phyloP scores from a whole-genome alignment of 2,888 invertebrate species.

The Leptinotarsa haldemani region DNA sequence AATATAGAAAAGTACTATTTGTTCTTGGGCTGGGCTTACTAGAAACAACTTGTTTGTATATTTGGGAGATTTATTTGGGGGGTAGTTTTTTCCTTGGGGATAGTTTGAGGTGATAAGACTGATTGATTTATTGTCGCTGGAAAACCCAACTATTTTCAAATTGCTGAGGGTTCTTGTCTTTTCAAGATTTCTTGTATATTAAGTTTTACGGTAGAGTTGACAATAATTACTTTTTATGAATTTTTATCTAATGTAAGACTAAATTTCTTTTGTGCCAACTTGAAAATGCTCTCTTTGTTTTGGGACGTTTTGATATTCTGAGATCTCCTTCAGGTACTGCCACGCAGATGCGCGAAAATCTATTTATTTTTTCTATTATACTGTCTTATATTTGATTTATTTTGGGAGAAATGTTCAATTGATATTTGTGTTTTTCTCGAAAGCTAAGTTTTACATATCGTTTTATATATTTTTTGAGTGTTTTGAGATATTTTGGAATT shows the following conservation, averaged over 20 bases:
- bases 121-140: neutral
- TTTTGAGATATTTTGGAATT: slow-evolving; percentile 12
- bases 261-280: slow-evolving; percentile 2
- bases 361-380: slow-evolving; percentile 19
- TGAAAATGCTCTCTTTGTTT: slow-evolving; percentile 14
- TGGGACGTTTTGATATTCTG: neutral
- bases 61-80: neutral
- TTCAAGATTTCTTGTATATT: neutral
- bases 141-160: neutral
- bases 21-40: neutral
- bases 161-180: neutral
- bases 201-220: neutral
- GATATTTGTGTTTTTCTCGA: neutral
- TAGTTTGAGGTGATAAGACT: slow-evolving; percentile 11
- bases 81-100: neutral
- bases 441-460: neutral
- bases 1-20: neutral
- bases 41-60: too few species aligned
- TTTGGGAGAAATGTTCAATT: neutral
- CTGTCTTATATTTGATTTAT: slow-evolving; percentile 1
- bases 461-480: slow-evolving; percentile 22
- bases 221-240: neutral
- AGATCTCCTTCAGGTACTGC: slow-evolving; percentile 24
- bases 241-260: neutral
- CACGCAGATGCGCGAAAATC: slow-evolving; percentile 6